Base-by-base conservation (phyloP, 1,140 invertebrate genomes). In the Cotesia glomerata region DNA sequence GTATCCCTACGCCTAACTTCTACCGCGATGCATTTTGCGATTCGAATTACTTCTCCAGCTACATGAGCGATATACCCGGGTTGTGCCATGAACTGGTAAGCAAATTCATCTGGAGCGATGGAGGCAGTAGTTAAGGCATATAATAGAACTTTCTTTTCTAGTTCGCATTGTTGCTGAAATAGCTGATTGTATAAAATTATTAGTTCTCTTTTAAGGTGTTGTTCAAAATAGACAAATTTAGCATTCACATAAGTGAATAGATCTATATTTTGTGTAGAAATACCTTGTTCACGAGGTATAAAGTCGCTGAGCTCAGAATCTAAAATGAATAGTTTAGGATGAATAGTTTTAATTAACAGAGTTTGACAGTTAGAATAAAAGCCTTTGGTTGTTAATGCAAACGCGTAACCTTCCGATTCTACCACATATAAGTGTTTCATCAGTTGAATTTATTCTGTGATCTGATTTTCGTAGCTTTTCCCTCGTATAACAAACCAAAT, bases 1-100 rank as follows among this genome's bases (percentile, higher is more conserved):
- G 73, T 64, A 34, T 67, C 4, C 11, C 59, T 0, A 11, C 74
- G 0, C 18, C 63, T 70, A 11, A 79, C 75, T 26, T 54, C 35
- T 2, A 76, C 73, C 0, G 75, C 39, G 5, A 76, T 35, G 34
- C 80, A 80, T 75, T 77, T 75, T 0, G 77, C 49, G 16, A 81
- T 39, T 16, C 79, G 75, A 1, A 77, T 69, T 0, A 77, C 75
- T 71, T 81, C 80, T n/a, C 78, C 78, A 0, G 77, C 64, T 0
- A 73, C 35, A 0, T 76, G 35, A 0, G 79, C 79, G 65, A 76
- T 77, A 32, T 79, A 78, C 0, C 78, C 80, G 1, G 71, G 69
- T 49, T 45, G 67, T 70, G 75, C 76, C 78, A 80, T 80, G 5
- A 78, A 34, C 0, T 56, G 68, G n/a, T 67, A 77, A 0, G 78